A percentile compares a stretch with the other conserved stretches of the same genome.
phyloP scores from a whole-genome alignment of 1,140 invertebrate species.

The Drosophila grimshawi region DNA sequence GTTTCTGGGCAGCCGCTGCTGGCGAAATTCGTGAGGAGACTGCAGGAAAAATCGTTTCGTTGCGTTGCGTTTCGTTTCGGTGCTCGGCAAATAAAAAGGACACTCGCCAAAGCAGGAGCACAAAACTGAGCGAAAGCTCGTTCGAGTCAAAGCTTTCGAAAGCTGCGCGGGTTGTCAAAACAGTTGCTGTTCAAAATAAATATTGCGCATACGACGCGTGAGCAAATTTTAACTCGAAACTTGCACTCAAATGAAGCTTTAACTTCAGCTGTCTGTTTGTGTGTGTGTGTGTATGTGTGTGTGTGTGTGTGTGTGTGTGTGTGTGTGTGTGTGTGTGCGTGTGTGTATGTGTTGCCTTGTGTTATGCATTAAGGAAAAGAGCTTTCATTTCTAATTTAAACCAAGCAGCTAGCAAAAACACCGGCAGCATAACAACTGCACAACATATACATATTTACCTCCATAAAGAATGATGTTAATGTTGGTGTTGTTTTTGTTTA shows the following conservation, averaged over 20 bases:
- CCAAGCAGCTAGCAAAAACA: constrained; percentile 52
- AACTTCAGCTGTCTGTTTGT: constrained; percentile 12
- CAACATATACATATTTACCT: constrained; percentile 3
- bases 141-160: constrained; percentile 59
- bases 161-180: constrained; percentile 39
- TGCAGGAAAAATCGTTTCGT: constrained; percentile 44
- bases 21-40: constrained; percentile 72
- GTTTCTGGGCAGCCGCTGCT: constrained; percentile 45
- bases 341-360: constrained; percentile 45
- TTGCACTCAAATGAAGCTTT: constrained; percentile 19
- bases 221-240: background rate
- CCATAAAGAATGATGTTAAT: constrained; percentile 27
- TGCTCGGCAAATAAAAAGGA: constrained; percentile 30
- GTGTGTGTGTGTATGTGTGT: constrained; percentile 8
- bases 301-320: too few species aligned
- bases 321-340: constrained; percentile 7
- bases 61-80: background rate
- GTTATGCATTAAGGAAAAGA: constrained; percentile 58
- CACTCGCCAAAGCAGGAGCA: constrained; percentile 37
- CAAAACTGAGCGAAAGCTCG: constrained; percentile 50
- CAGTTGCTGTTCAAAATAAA: constrained; percentile 12
- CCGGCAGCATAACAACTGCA: constrained; percentile 59
- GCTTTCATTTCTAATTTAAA: constrained; percentile 78
- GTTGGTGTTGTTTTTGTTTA: constrained; percentile 17
- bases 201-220: constrained; percentile 9